Evolutionary conservation across 2,797 vertebrate genomes (phyloP).

Genomic region (Sardinella longiceps): DNA sequence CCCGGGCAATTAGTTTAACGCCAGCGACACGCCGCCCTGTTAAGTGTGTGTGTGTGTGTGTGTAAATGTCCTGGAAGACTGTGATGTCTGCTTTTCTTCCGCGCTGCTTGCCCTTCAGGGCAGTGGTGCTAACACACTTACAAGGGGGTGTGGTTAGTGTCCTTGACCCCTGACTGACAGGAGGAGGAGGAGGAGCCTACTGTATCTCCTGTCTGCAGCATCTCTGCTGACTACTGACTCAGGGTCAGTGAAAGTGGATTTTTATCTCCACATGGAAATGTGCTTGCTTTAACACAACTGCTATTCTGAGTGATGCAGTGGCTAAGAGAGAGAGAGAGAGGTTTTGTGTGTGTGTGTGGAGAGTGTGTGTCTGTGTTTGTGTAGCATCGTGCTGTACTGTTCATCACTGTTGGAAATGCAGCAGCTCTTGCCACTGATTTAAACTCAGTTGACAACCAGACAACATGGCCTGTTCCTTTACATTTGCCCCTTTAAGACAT

Average conservation of each 20-base stretch:
- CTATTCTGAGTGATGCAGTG: not conserved
- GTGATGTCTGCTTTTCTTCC: not conserved
- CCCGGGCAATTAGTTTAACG: not conserved
- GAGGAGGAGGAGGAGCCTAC: not conserved
- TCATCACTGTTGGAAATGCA: too few species aligned
- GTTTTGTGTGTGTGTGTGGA: too few species aligned
- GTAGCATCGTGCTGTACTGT: too few species aligned
- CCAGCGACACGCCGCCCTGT: not conserved
- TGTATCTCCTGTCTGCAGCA: too few species aligned
- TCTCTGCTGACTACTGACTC: too few species aligned
- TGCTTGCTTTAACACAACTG: not conserved
- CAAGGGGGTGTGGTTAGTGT: not conserved
- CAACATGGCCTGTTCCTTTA: not conserved
- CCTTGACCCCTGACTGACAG: not conserved
- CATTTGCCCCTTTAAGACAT: not conserved
- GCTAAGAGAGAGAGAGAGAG: not conserved
- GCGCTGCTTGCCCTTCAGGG: not conserved
- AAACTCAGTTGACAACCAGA: not conserved
- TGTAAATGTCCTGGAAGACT: not conserved
- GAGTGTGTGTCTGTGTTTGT: too few species aligned
- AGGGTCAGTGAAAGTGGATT: too few species aligned
- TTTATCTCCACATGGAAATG: not conserved
- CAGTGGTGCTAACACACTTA: not conserved
- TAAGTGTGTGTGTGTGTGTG: not conserved
- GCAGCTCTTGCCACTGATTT: not conserved